A percentile compares a stretch with the other conserved stretches of the same genome.
Conservation (phyloP, 1,140 invertebrate species). For the Panagrolaimus sp. region DNA sequence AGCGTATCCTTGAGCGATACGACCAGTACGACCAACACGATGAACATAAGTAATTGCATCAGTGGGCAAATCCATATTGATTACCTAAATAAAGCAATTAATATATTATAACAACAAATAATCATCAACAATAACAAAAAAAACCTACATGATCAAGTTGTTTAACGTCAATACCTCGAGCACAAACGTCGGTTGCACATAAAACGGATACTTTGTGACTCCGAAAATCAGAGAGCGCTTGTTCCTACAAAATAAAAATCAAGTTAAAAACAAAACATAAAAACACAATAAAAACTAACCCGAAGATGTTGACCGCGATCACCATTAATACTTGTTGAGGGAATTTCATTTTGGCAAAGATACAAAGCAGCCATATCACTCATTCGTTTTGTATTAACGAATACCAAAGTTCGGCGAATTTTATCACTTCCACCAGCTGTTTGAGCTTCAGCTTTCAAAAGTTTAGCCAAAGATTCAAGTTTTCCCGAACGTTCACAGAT, state of each 20-base stretch:
- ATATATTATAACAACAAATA: neutral
- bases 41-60: constrained; percentile 93
- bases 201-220: constrained; percentile 82
- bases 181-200: constrained; percentile 85
- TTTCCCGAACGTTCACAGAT: constrained; percentile 72
- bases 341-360: constrained; percentile 62
- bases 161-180: constrained; percentile 89
- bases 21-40: constrained; percentile 77
- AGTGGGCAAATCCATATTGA: constrained; percentile 70
- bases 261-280: too few species aligned
- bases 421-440: constrained; percentile 42
- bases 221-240: constrained; percentile 84
- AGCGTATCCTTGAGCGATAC: constrained; percentile 35
- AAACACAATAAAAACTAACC: constrained; percentile 6
- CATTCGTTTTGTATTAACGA: constrained; percentile 80
- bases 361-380: constrained; percentile 79
- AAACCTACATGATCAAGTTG: constrained; percentile 79
- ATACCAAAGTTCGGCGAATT: constrained; percentile 72
- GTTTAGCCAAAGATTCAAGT: constrained; percentile 63
- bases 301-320: constrained; percentile 25
- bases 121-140: neutral
- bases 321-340: constrained; percentile 30
- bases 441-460: constrained; percentile 3
- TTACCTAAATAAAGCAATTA: neutral
- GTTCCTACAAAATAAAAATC: too few species aligned